These are phyloP conservation scores for Euleptes europaea DNA, from an alignment of 2,113 vertebrate genomes.

Conservation along the genomic window DNA sequence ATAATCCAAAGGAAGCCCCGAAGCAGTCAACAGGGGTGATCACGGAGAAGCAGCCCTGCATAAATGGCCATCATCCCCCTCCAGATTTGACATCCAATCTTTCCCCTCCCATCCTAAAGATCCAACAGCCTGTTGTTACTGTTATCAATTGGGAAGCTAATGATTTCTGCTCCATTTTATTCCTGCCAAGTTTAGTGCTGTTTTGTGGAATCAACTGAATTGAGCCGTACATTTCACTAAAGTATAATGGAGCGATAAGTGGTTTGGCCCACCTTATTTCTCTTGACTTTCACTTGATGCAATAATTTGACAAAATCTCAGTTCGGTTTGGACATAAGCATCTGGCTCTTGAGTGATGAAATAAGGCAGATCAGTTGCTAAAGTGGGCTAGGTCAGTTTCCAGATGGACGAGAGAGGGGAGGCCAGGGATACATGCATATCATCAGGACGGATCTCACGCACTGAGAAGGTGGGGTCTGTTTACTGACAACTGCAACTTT, in stretches of 20 bases:
- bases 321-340: neutral
- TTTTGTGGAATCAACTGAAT: neutral
- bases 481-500: neutral
- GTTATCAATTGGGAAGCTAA: neutral
- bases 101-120: too few species aligned
- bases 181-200: neutral
- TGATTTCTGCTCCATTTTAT: neutral
- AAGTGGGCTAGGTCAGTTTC: neutral
- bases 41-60: too few species aligned
- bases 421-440: neutral
- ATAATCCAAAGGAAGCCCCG: too few species aligned
- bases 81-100: neutral
- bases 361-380: neutral
- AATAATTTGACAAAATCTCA: neutral
- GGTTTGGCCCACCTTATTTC: neutral
- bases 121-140: neutral
- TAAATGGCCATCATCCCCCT: too few species aligned
- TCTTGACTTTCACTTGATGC: neutral
- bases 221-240: neutral
- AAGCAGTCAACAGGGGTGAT: too few species aligned
- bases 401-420: neutral
- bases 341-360: neutral
- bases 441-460: neutral
- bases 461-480: too few species aligned
- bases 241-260: neutral